Evolutionary conservation across 2,113 vertebrate genomes (phyloP), one percentile per base, ranked within the genome.

Genomic region (Serinus canaria): DNA sequence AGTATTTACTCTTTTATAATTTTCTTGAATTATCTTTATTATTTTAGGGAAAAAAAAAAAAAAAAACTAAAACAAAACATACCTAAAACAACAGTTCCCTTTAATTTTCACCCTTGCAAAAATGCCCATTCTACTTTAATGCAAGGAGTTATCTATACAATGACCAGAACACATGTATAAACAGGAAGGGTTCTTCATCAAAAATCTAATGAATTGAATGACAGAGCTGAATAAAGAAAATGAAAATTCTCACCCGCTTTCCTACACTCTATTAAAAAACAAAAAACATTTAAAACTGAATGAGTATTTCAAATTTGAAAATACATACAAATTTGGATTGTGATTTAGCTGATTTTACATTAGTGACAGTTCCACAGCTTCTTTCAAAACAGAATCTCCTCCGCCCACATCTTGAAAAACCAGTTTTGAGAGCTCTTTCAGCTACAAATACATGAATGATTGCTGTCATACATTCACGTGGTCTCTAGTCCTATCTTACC

Each of bases 371-470:
- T 97, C 96, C 85, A 87, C 91, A 87, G 18, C 87, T 94, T 95
- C 76, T 96, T 97, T 96, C 92, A 97, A 96, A 94, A 95, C 94
- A 96, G 87, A 97, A 92, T 83, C 86, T 96, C 89, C 95, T 90
- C 95, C 96, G 2, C 91, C 93, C 95, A 97, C 31, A 10, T 93
- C 97, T 95, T 96, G 97, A 96, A 97, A 97, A 98, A 96, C 97
- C 91, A 97, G 98, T 98, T 98, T 92, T 89, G 83, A 96, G 90
- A 96, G 62, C 24, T 94, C 94, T 83, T 95, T 94, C 94, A 89
- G 96, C 92, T 97, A 95, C 94, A 87, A 95, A 96, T 66, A 96
- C 82, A 74, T 89, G 96, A 97, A 90, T 92, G 75, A 95, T 94
- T 96, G 89, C 63, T 93, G 95, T 90, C 43, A 14, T 87, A 79